A percentile compares a stretch with the other conserved stretches of the same genome.
phyloP scores from a whole-genome alignment of 2,113 vertebrate genomes.

The Antennarius striatus region DNA sequence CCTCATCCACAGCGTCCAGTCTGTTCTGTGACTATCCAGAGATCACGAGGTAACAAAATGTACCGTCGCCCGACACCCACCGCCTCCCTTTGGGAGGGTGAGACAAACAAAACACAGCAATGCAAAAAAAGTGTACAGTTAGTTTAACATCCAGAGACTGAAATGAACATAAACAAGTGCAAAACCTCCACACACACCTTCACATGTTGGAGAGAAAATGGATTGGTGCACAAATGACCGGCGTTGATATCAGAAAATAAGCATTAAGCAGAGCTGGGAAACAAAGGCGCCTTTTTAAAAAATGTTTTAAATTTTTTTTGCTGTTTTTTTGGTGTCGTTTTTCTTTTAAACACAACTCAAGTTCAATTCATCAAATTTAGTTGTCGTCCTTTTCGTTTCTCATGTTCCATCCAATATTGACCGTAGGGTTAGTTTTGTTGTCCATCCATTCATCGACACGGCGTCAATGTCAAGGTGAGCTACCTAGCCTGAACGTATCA shows the following conservation, averaged over 20 bases:
- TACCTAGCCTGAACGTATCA: slow-evolving; percentile 42
- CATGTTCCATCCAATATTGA: too few relatives aligned
- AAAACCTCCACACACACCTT: too few relatives aligned
- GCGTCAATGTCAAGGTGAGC: slow-evolving; percentile 29
- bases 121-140: slow-evolving; percentile 10
- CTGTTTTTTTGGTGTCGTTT: too few relatives aligned
- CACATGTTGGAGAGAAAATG: neutral
- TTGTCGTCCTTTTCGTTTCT: too few relatives aligned
- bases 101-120: slow-evolving; percentile 46
- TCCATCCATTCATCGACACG: slow-evolving; percentile 34
- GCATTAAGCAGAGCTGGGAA: too few relatives aligned
- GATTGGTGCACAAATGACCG: too few relatives aligned
- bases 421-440: too few relatives aligned
- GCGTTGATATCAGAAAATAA: too few relatives aligned
- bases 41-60: slow-evolving; percentile 60
- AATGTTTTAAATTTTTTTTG: too few relatives aligned
- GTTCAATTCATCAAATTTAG: too few relatives aligned
- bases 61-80: slow-evolving; percentile 59
- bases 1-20: neutral
- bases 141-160: slow-evolving; percentile 10
- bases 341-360: too few relatives aligned
- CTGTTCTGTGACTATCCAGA: slow-evolving; percentile 37
- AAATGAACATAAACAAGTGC: slow-evolving; percentile 5
- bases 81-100: slow-evolving; percentile 57
- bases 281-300: too few relatives aligned